Evolutionary conservation across 2,888 invertebrate genomes (phyloP), one percentile per base, ranked within the genome.

Genomic region (Aproaerema taeniolella): DNA sequence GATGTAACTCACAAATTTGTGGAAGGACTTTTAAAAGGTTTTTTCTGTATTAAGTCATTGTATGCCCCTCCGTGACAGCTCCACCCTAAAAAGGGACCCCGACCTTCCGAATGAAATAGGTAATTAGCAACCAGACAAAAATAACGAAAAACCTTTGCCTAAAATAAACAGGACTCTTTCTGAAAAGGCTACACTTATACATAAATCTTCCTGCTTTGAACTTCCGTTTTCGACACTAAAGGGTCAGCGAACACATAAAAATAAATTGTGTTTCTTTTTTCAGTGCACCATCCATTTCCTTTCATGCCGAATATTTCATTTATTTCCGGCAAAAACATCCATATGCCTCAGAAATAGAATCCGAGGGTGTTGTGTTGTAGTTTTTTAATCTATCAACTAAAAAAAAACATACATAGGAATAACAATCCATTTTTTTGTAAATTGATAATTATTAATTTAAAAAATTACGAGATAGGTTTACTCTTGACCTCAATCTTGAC

Each of bases 171-270:
- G 63, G 55, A 57, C 61, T 61, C 61, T 66, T 64, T 66, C 58
- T 57, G 47, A 46, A 39, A 39, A 49, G n/a, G n/a, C n/a, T n/a
- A n/a, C n/a, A n/a, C n/a, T 51, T 58, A 60, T 53, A 49, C 65
- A 73, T 77, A 77, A 77, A 77, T 79, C 74, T 76, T 67, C 50
- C 56, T 58, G 52, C 58, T 60, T 61, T 55, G 55, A 52, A 58
- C 55, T 62, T 34, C 24, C 54, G 58, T 62, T 69, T 68, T 66
- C 59, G 53, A 61, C 69, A 60, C 57, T 53, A 57, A 50, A 63
- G 64, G 61, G 64, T 62, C 60, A 57, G 61, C 53, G 45, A 50
- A 61, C 62, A 61, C 64, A 60, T 61, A 73, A 68, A 72, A 66
- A 59, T 58, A 60, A 61, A 67, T 65, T 66, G 55, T 58, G 63